phyloP scores from a whole-genome alignment of 2,888 invertebrate genomes.

The Steinernema scapterisci region DNA sequence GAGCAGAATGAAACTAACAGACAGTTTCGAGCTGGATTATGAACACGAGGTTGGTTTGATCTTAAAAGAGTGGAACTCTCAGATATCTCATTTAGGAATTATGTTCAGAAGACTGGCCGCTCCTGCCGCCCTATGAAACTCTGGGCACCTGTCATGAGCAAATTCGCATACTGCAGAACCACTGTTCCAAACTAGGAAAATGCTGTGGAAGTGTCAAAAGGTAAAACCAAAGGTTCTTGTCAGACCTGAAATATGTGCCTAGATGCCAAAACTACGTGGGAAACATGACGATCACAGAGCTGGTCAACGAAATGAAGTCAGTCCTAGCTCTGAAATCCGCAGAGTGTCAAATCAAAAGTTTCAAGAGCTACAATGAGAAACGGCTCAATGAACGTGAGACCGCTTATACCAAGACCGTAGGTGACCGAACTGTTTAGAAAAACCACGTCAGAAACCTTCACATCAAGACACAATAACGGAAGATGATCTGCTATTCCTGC shows the following conservation, averaged over 20 bases:
- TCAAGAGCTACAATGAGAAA: background rate
- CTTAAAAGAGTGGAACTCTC: no score
- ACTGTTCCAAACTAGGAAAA: background rate
- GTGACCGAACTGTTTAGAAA: no score
- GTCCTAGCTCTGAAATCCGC: background rate
- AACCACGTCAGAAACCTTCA: background rate
- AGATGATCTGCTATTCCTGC: background rate
- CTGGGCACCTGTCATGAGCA: background rate
- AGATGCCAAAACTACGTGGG: background rate
- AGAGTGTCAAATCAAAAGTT: slow-evolving; percentile 17
- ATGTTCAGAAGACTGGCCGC: background rate
- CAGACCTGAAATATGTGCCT: background rate
- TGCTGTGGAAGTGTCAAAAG: background rate
- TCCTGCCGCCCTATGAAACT: background rate
- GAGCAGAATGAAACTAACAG: no score
- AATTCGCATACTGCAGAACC: background rate
- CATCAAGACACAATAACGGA: background rate
- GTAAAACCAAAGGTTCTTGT: background rate
- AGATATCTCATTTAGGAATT: no score
- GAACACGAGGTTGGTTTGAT: background rate
- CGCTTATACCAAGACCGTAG: no score
- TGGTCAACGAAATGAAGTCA: background rate
- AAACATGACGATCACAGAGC: background rate
- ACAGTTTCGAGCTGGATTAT: no score
- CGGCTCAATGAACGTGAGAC: background rate